Evolutionary conservation across 2,888 invertebrate genomes (phyloP).

Genomic region (Drosophila siamana): DNA sequence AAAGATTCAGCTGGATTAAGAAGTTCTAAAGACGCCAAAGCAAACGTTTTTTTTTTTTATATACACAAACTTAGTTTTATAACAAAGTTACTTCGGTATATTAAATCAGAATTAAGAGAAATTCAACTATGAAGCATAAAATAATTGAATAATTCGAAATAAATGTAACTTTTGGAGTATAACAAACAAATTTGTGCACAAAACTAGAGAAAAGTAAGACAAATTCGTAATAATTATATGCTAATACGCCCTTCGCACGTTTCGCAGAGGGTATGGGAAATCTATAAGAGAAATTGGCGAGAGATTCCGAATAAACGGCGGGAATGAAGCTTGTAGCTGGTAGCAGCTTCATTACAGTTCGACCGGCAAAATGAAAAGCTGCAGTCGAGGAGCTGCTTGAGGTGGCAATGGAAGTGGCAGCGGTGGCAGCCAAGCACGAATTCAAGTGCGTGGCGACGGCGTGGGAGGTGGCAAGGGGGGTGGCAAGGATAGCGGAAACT

Average conservation of each 20-base stretch:
- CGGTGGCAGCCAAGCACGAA: not conserved
- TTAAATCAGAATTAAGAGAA: too few relatives aligned
- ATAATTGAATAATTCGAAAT: too few relatives aligned
- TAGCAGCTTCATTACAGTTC: conserved; percentile 27
- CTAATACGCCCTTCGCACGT: not conserved
- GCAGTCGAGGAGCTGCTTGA: not conserved
- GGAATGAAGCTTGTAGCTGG: conserved; percentile 1
- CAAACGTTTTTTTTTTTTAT: too few relatives aligned
- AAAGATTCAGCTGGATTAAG: too few relatives aligned
- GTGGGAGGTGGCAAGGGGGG: not conserved
- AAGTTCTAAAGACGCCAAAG: too few relatives aligned
- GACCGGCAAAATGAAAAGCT: conserved; percentile 29
- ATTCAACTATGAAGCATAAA: too few relatives aligned
- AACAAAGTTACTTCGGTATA: too few relatives aligned
- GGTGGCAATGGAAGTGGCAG: not conserved
- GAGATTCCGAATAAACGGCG: not conserved
- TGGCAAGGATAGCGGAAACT: conserved; percentile 4
- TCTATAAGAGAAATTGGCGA: conserved; percentile 6
- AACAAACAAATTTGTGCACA: too few relatives aligned
- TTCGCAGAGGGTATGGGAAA: not conserved
- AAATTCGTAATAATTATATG: too few relatives aligned
- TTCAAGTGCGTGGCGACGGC: not conserved
- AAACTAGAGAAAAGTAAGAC: too few relatives aligned
- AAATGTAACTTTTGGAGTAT: too few relatives aligned
- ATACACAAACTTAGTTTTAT: too few relatives aligned